Percentiles rank a stretch among this genome's conserved stretches.
These are phyloP conservation scores for human (Homo sapiens) DNA, from an alignment of 2,113 vertebrate species.

Conservation along the genomic window DNA sequence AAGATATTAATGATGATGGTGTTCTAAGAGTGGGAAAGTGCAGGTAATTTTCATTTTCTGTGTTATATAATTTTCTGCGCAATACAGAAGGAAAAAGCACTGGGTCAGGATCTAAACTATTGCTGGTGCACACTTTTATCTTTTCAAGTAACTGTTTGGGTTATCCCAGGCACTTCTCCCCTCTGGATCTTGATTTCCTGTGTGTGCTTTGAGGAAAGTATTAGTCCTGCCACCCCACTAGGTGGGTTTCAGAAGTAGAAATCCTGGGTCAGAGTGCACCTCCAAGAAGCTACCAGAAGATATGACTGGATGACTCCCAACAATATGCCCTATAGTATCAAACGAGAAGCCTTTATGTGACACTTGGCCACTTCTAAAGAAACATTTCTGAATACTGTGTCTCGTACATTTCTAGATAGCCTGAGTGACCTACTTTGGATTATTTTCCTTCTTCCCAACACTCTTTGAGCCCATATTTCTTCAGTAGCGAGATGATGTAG, in stretches of 20 bases:
- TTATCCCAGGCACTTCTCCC: not conserved
- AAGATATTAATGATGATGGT: accelerated
- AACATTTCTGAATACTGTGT: not conserved
- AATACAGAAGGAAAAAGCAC: not conserved
- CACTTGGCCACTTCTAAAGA: not conserved
- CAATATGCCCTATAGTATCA: not conserved
- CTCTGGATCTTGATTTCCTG: not conserved
- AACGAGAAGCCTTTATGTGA: not conserved
- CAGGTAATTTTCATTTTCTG: not conserved
- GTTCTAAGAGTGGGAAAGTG: not conserved
- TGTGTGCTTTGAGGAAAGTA: not conserved
- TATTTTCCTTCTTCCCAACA: too few relatives aligned
- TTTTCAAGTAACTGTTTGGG: not conserved
- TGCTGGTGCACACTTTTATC: not conserved
- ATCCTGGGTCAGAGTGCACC: not conserved
- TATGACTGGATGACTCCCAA: accelerated
- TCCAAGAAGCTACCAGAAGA: not conserved
- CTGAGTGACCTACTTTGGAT: too few relatives aligned
- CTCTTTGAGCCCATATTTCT: not conserved
- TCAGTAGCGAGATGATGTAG: not conserved
- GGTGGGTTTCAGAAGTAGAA: not conserved
- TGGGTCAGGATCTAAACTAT: not conserved
- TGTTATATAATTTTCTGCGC: accelerated
- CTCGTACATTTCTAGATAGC: not conserved
- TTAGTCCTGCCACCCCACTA: not conserved